Conservation (phyloP, 1,140 invertebrate genomes). For the Drosophila paulistorum region DNA sequence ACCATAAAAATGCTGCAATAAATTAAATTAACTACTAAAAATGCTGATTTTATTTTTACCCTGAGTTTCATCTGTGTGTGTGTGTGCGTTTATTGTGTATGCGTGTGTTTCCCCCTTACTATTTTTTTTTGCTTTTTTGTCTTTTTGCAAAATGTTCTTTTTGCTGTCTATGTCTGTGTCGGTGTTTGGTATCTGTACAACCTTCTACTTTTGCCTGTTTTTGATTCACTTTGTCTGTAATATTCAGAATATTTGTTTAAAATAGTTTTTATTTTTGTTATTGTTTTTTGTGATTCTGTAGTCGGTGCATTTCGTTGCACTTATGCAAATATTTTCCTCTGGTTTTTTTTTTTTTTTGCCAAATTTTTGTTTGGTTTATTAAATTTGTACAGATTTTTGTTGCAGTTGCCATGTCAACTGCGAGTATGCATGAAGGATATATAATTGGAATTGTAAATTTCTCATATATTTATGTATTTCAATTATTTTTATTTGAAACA, state of each 20-base stretch:
- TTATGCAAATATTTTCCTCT: conserved; percentile 1
- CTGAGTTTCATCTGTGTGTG: conserved; percentile 27
- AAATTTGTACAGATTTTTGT: not conserved
- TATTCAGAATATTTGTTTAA: conserved; percentile 27
- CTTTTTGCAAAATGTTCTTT: conserved; percentile 3
- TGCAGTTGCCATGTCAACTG: conserved; percentile 6
- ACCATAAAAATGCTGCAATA: conserved; percentile 83
- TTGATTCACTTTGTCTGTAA: conserved; percentile 12
- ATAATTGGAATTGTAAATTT: conserved; percentile 13
- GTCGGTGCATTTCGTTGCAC: not conserved
- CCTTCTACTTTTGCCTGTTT: conserved; percentile 13
- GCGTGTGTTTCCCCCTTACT: conserved; percentile 19
- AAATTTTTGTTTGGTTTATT: conserved; percentile 12
- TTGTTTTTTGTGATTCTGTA: not conserved
- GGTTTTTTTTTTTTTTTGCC: not conserved
- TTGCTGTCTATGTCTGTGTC: conserved; percentile 3
- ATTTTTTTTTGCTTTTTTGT: not conserved
- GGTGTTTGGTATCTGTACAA: not conserved
- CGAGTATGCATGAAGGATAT: conserved; percentile 4
- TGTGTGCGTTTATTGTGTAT: not conserved
- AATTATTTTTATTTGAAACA: conserved; percentile 1
- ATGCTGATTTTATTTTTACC: conserved; percentile 81
- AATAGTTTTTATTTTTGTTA: not conserved
- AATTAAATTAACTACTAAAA: conserved; percentile 83
- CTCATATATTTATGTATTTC: not conserved